A percentile compares a stretch with the other conserved stretches of the same genome.
These are phyloP conservation scores for Ceratina japonica DNA, from an alignment of 1,140 invertebrate species.

Conservation along the genomic window DNA sequence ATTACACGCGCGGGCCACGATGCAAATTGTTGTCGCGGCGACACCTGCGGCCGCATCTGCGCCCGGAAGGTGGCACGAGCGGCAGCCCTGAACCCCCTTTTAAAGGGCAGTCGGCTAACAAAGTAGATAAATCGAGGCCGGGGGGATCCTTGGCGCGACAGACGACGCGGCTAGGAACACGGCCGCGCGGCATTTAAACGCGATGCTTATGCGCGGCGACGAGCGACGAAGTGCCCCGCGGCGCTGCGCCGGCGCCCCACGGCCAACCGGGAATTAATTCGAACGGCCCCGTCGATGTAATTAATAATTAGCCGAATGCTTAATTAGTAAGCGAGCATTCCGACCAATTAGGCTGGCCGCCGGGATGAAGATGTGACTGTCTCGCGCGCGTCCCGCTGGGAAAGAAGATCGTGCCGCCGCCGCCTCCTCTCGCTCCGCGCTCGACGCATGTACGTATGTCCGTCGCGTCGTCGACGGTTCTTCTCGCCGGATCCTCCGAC, in stretches of 20 bases:
- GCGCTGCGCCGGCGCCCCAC: constrained; percentile 50
- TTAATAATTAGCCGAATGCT: constrained; percentile 73
- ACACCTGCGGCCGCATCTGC: constrained; percentile 39
- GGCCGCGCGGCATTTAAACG: constrained; percentile 57
- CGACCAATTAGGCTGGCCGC: constrained; percentile 64
- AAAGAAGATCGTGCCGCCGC: constrained; percentile 56
- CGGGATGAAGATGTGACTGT: constrained; percentile 58
- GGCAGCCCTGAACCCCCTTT: background rate
- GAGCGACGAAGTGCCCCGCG: constrained; percentile 49
- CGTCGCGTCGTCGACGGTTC: constrained; percentile 15
- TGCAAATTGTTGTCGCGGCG: constrained; percentile 32
- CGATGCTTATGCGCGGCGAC: constrained; percentile 60
- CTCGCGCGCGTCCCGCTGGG: constrained; percentile 47
- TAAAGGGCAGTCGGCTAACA: constrained; percentile 16
- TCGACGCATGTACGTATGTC: too few relatives aligned
- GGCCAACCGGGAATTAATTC: constrained; percentile 66
- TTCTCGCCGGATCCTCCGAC: constrained; percentile 43
- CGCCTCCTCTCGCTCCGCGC: too few relatives aligned
- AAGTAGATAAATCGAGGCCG: constrained; percentile 58
- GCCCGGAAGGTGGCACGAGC: constrained; percentile 10
- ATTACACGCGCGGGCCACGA: constrained; percentile 25
- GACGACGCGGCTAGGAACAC: constrained; percentile 19
- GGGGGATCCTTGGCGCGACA: constrained; percentile 4
- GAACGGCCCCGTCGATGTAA: constrained; percentile 64
- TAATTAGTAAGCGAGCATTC: constrained; percentile 67